Evolutionary conservation across 2,113 vertebrate species (phyloP).

Genomic region (Corythoichthys intestinalis): DNA sequence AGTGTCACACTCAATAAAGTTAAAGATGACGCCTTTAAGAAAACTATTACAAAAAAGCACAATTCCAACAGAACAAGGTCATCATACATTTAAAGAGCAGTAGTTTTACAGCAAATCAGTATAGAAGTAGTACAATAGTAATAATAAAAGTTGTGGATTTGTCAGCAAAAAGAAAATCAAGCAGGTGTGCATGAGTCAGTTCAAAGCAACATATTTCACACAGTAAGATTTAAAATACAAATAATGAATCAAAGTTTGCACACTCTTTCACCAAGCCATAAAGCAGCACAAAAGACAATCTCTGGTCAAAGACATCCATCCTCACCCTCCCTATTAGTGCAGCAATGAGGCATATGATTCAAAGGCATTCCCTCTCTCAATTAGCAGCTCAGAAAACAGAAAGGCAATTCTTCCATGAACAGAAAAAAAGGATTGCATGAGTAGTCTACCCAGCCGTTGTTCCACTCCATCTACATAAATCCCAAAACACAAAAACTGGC

Average conservation of each 20-base stretch:
- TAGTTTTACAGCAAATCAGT: neutral
- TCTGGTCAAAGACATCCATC: conserved; percentile 6
- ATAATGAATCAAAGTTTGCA: neutral
- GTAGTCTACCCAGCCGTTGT: conserved; percentile 18
- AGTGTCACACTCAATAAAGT: neutral
- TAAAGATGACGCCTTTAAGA: neutral
- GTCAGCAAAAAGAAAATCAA: neutral
- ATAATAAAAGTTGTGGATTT: conserved; percentile 5
- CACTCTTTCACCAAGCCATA: too few relatives aligned
- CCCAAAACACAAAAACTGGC: neutral
- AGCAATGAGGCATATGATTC: conserved; percentile 36
- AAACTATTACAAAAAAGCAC: neutral
- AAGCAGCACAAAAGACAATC: neutral
- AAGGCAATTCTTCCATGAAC: conserved; percentile 18
- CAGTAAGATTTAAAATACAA: too few relatives aligned
- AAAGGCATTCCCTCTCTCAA: conserved; percentile 23
- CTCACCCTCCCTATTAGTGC: conserved; percentile 9
- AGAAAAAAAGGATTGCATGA: neutral
- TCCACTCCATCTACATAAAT: neutral
- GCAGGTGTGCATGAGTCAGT: conserved; percentile 27
- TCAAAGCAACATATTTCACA: too few relatives aligned
- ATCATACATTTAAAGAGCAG: neutral
- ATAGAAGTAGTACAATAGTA: neutral
- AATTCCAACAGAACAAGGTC: too few relatives aligned
- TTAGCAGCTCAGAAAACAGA: conserved; percentile 34